Evolutionary conservation across 2,113 vertebrate genomes (phyloP), one percentile per base, ranked within the genome.

Genomic region (Monopterus albus): DNA sequence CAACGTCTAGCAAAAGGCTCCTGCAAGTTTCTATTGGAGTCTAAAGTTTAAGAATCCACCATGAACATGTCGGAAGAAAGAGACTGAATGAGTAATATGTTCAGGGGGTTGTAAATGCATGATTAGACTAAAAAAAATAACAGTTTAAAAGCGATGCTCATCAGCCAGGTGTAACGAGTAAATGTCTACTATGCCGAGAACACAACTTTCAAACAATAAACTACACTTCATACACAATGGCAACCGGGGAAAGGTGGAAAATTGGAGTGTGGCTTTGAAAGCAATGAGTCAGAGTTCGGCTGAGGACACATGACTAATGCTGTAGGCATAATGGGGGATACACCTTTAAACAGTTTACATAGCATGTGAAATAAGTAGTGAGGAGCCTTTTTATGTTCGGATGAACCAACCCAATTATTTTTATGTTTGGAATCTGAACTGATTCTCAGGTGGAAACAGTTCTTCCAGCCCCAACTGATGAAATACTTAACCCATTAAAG

Each of bases 1-100:
- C 74, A 64, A 74, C 21, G 7, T 68, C 77, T 20, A 40, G 47
- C 28, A 62, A 49, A 40, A 45, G 53, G 17, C 35, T 64, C 38
- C 52, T 50, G 47, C 52, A 47, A 43, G 39, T 31, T 65, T 53
- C 28, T 42, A 40, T 3, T 40, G 50, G 17, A 57, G 50, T 43
- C 29, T 2, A 50, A 46, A 46, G 29, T n/a, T 15, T 0, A 35
- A 51, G 29, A 60, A 35, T 20, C n/a, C 9, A 49, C 15, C 51
- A n/a, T 46, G 4, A 59, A 13, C 7, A 18, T 17, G n/a, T 6
- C 5, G 7, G 45, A 45, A 33, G 17, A 18, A 52, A 7, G n/a
- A 5, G 29, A 6, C 29, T 6, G 29, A 31, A 31, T 31, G 29
- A 31, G 29, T 6, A 31, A 31, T 31, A 31, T 5, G 29, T 31